A percentile compares a stretch with the other conserved stretches of the same genome.
Conservation (phyloP, 2,888 invertebrate genomes). For the Marasmarcha lunaedactyla region DNA sequence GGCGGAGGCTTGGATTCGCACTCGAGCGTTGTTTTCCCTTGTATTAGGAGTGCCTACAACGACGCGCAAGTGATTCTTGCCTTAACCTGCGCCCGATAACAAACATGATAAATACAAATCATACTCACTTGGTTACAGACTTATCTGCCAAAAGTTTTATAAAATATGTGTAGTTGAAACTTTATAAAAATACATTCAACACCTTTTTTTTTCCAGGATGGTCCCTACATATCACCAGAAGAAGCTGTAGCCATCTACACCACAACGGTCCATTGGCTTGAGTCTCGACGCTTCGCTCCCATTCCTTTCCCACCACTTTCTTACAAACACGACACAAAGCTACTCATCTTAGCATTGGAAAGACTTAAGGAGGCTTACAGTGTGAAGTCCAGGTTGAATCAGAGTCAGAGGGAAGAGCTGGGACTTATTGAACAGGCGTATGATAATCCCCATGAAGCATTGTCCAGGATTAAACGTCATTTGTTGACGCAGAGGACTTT, state of each 20-base stretch:
- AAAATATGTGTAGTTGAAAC: no score
- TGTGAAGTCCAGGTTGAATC: constrained; percentile 96
- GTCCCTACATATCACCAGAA: constrained; percentile 99
- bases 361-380: constrained; percentile 97
- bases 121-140: no score
- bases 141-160: no score
- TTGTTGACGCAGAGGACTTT: constrained; percentile 97
- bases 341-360: constrained; percentile 96
- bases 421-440: constrained; percentile 99
- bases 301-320: constrained; percentile 99
- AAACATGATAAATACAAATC: no score
- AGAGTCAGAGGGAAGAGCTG: constrained; percentile 98
- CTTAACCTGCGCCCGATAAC: no score
- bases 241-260: constrained; percentile 99
- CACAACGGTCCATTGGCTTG: constrained; percentile 99
- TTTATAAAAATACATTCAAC: neutral
- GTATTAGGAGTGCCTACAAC: no score
- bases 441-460: constrained; percentile 99
- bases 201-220: constrained; percentile 74
- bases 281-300: constrained; percentile 97
- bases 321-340: constrained; percentile 99
- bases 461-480: constrained; percentile 99
- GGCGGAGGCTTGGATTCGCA: no score
- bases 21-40: no score
- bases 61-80: no score